Percentiles rank a stretch among this genome's conserved stretches.
Evolutionary conservation across 1,140 invertebrate genomes (phyloP).

Genomic region (Spodoptera frugiperda): DNA sequence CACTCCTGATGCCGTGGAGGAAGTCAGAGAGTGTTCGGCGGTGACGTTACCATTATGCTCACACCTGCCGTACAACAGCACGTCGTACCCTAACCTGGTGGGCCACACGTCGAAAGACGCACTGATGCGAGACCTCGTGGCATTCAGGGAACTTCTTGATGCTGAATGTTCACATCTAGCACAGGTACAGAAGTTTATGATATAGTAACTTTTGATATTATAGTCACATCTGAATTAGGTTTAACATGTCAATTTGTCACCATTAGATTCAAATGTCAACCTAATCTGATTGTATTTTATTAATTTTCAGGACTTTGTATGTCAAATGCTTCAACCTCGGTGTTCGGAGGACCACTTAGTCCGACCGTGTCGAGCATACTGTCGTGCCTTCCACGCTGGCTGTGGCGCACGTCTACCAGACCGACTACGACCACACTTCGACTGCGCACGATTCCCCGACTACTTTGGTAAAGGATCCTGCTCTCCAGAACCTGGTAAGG

Average conservation of each 20-base stretch:
- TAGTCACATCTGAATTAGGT: no score
- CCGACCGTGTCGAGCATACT: constrained; percentile 93
- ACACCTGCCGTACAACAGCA: constrained; percentile 91
- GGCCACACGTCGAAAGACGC: constrained; percentile 89
- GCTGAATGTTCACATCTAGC: constrained; percentile 94
- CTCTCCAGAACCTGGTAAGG: constrained; percentile 90
- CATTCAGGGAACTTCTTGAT: constrained; percentile 94
- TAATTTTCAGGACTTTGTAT: constrained; percentile 91
- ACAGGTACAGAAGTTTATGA: constrained; percentile 62
- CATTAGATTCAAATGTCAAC: no score
- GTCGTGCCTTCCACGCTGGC: constrained; percentile 93
- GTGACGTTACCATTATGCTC: constrained; percentile 91
- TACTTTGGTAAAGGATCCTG: constrained; percentile 91
- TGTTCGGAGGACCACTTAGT: constrained; percentile 88
- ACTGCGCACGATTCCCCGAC: constrained; percentile 93
- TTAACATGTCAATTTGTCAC: no score
- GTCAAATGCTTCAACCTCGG: constrained; percentile 93
- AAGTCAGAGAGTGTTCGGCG: constrained; percentile 89
- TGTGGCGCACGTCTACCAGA: constrained; percentile 92
- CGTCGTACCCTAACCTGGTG: constrained; percentile 94
- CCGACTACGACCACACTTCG: constrained; percentile 90
- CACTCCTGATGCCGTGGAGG: constrained; percentile 75
- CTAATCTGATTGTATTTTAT: no score
- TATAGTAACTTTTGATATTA: no score
- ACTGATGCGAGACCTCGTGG: constrained; percentile 91